Evolutionary conservation across 2,888 invertebrate genomes (phyloP), one percentile per base, ranked within the genome.

Genomic region (Eretmocerus hayati): DNA sequence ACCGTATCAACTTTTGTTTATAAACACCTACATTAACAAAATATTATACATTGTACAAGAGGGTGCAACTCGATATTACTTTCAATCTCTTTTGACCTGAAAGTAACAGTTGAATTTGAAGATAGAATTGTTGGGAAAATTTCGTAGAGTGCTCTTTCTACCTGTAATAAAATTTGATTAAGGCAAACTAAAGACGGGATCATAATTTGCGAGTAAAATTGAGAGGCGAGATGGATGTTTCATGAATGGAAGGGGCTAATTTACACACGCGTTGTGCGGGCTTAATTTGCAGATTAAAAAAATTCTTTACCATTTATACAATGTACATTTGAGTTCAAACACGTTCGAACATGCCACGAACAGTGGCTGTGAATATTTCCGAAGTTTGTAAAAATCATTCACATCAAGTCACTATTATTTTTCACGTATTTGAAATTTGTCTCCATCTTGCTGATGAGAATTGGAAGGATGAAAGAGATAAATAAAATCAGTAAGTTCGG

Each of bases 31-130:
- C 58, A 59, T 58, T 60, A 66, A 67, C 61, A 62, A 63, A 69
- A 68, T 69, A 69, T 68, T 60, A 65, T 64, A 69, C 66, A 69
- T 68, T 68, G 59, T 66, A 65, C 64, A 65, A 58, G 57, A 58
- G 58, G 56, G 59, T 58, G 61, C 59, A 60, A 62, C 61, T 62
- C 61, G 61, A 62, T 56, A 55, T 54, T 47, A 49, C 55, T 53
- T 52, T 56, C 39, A 44, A 42, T 43, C 26, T 46, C 46, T 54
- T 53, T 51, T 50, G 56, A 51, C 51, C n/a, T n/a, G n/a, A n/a
- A n/a, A n/a, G n/a, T n/a, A n/a, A n/a, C n/a, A n/a, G n/a, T n/a
- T n/a, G n/a, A n/a, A n/a, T n/a, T n/a, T n/a, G n/a, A n/a, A n/a
- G n/a, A n/a, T n/a, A n/a, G n/a, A n/a, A n/a, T n/a, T n/a, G n/a